phyloP scores from a whole-genome alignment of 2,888 invertebrate genomes.

The Meiosimyza platycephala region DNA sequence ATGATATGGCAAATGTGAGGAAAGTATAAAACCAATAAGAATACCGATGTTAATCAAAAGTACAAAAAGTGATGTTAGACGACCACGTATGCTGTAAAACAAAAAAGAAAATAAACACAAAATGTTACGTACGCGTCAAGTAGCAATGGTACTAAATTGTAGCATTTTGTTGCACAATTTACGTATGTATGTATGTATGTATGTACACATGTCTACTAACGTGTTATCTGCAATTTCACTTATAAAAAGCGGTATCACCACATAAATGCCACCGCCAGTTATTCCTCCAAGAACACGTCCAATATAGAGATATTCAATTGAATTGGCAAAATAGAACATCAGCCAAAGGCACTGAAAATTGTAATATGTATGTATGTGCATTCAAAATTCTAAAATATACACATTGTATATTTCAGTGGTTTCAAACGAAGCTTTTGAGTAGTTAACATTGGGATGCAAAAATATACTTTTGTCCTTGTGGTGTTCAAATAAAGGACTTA shows the following conservation, averaged over 20 bases:
- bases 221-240: slow-evolving; percentile 63
- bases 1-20: slow-evolving; percentile 58
- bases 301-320: slow-evolving; percentile 59
- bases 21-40: slow-evolving; percentile 57
- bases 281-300: slow-evolving; percentile 59
- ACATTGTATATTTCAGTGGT: no score
- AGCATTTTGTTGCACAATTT: not conserved
- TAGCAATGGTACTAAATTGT: not conserved
- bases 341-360: slow-evolving; percentile 58
- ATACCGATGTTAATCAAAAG: slow-evolving; percentile 59
- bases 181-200: not conserved
- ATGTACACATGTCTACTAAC: slow-evolving; percentile 50
- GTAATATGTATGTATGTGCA: not conserved
- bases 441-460: no score
- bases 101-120: not conserved
- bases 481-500: no score
- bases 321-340: slow-evolving; percentile 55
- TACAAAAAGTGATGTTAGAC: slow-evolving; percentile 55
- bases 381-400: no score
- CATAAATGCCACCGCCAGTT: slow-evolving; percentile 61
- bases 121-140: not conserved
- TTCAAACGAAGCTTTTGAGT: no score
- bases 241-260: slow-evolving; percentile 61
- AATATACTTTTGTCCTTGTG: no score
- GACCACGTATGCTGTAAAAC: slow-evolving; percentile 59